phyloP scores from a whole-genome alignment of 2,113 vertebrate genomes.

The Megaleporinus macrocephalus region DNA sequence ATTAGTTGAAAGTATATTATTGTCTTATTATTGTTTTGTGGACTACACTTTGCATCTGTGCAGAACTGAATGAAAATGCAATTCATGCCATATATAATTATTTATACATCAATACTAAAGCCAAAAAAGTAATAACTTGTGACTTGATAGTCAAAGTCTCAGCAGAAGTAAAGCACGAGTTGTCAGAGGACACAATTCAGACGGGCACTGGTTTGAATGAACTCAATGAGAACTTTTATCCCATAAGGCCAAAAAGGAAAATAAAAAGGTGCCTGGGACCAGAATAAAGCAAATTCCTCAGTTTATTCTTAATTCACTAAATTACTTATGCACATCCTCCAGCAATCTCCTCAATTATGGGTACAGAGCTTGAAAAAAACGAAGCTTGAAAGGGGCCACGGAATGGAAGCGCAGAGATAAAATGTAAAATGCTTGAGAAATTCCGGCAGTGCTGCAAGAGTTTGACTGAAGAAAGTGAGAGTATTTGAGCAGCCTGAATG shows the following conservation, averaged over 20 bases:
- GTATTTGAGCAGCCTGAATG: background rate
- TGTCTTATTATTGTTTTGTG: too few species aligned
- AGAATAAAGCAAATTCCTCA: background rate
- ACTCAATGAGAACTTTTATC: background rate
- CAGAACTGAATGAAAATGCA: too few species aligned
- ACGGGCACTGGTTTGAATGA: background rate
- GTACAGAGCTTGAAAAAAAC: conserved; percentile 4
- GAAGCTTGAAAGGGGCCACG: background rate
- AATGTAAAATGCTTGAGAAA: background rate
- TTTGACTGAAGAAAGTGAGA: background rate
- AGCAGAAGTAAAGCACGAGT: background rate
- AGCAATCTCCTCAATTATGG: background rate
- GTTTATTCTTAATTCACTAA: background rate
- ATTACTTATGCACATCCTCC: conserved; percentile 1
- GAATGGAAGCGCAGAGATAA: background rate
- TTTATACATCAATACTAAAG: too few species aligned
- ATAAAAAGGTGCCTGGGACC: background rate
- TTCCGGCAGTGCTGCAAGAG: background rate
- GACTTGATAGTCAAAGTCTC: background rate
- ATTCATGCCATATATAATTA: too few species aligned
- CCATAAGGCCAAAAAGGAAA: background rate
- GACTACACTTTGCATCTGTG: too few species aligned
- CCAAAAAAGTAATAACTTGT: background rate
- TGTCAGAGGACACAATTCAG: background rate
- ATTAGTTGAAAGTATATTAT: too few species aligned